Conservation (phyloP, 2,888 invertebrate genomes). For the Drosophila atripex region DNA sequence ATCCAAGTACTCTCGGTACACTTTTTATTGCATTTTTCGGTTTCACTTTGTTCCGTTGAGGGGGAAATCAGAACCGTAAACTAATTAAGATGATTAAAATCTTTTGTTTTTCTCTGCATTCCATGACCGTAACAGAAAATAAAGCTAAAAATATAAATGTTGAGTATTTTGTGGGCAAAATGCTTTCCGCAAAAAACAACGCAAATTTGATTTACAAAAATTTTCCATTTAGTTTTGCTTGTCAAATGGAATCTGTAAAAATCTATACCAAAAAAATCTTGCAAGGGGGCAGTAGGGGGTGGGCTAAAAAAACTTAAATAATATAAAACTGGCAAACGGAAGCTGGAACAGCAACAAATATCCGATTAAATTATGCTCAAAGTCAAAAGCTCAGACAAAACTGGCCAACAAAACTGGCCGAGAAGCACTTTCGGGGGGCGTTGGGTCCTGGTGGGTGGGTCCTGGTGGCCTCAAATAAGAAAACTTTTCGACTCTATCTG, state of each 20-base stretch:
- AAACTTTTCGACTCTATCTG: conserved; percentile 61
- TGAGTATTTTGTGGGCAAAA: conserved; percentile 10
- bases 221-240: conserved; percentile 45
- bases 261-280: conserved; percentile 44
- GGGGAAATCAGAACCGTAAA: conserved; percentile 53
- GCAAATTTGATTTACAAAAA: conserved; percentile 47
- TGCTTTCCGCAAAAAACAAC: conserved; percentile 20
- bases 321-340: conserved; percentile 51
- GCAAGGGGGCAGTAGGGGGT: background rate
- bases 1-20: background rate
- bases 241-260: conserved; percentile 57
- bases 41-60: conserved; percentile 25
- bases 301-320: conserved; percentile 65
- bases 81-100: conserved; percentile 76
- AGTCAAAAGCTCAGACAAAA: conserved; percentile 76
- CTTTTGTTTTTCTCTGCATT: conserved; percentile 25
- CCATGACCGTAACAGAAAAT: background rate
- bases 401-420: conserved; percentile 66
- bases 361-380: conserved; percentile 80
- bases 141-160: background rate
- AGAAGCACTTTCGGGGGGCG: conserved; percentile 65
- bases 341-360: conserved; percentile 66
- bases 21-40: conserved; percentile 20
- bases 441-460: background rate
- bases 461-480: conserved; percentile 56